Base-by-base conservation (phyloP, 2,113 vertebrate species). In the Apeltes quadracus region DNA sequence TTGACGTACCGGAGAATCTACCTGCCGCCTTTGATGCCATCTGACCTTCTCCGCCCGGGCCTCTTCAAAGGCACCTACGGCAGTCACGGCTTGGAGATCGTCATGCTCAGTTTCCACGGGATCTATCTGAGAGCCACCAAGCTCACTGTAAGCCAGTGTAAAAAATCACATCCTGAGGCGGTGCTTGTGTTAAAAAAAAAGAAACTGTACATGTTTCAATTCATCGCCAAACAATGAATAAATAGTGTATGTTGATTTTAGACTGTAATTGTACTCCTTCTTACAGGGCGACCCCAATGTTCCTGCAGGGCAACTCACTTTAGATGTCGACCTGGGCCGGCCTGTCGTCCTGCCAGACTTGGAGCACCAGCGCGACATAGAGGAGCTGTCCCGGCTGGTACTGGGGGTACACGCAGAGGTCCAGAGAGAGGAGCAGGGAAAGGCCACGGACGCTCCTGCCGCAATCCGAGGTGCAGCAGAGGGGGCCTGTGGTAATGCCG, bases 11-110 rank as follows among this genome's bases (percentile, higher is more conserved):
- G 97, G 62, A 95, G 98, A 78, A 98, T 99, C 91, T 99, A 97
- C 92, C 94, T 99, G 84, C 97, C 98, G 3, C 97, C 96, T 2
- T 77, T 75, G 69, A 94, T 81, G 86, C 94, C 96, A 0, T 92
- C 94, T 0, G 96, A 97, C 85, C 95, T 98, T 81, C 93, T 98
- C 79, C 87, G 89, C 73, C 97, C 97, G 0, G 98, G 98, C 43
- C 96, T 99, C 73, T 99, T 99, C 89, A 99, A 99, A 83, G 98
- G 98, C 36, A 99, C 98, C 0, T 99, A 99, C 0, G 98, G 98
- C 43, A 99, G 97, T 89, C 98, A 99, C 0, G 98, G 98, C 13
- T 93, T 99, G 81, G 97, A 99, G 93, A 96, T 99, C 0, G 96
- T 99, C 81, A 98, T 99, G 97, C 91, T 99, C 32, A 99, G 98